phyloP scores from a whole-genome alignment of 2,113 vertebrate genomes.

The Brachirus orientalis region DNA sequence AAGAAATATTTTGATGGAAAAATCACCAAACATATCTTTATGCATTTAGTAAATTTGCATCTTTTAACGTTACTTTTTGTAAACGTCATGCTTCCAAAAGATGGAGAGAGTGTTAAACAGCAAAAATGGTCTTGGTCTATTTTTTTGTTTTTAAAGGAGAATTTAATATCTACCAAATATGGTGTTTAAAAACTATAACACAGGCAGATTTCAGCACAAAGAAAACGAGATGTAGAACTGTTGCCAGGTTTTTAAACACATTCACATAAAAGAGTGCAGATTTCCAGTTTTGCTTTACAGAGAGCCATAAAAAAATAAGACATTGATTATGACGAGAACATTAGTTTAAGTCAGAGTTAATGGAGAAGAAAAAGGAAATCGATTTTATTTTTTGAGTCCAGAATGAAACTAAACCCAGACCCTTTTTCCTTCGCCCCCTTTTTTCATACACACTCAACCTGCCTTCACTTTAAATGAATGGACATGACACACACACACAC shows the following conservation, averaged over 20 bases:
- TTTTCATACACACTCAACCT: slow-evolving; percentile 8
- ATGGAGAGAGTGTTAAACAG: too few species aligned
- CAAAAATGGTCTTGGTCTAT: too few species aligned
- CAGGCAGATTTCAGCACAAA: background rate
- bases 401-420: too few species aligned
- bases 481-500: too few species aligned
- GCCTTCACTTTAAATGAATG: slow-evolving; percentile 17
- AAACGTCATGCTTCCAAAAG: too few species aligned
- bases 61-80: too few species aligned
- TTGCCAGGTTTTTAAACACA: background rate
- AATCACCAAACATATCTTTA: too few species aligned
- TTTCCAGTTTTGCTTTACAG: slow-evolving; percentile 43
- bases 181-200: background rate
- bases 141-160: too few species aligned
- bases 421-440: too few species aligned
- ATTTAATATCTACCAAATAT: background rate
- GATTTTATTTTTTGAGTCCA: too few species aligned
- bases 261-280: slow-evolving; percentile 16
- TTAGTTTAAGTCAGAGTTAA: slow-evolving; percentile 25
- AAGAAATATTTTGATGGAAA: too few species aligned
- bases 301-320: slow-evolving; percentile 27
- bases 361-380: slow-evolving; percentile 32
- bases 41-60: too few species aligned
- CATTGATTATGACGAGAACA: slow-evolving; percentile 28
- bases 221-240: background rate